Evolutionary conservation across 2,797 vertebrate genomes (phyloP).

Genomic region (Luscinia megarhynchos): DNA sequence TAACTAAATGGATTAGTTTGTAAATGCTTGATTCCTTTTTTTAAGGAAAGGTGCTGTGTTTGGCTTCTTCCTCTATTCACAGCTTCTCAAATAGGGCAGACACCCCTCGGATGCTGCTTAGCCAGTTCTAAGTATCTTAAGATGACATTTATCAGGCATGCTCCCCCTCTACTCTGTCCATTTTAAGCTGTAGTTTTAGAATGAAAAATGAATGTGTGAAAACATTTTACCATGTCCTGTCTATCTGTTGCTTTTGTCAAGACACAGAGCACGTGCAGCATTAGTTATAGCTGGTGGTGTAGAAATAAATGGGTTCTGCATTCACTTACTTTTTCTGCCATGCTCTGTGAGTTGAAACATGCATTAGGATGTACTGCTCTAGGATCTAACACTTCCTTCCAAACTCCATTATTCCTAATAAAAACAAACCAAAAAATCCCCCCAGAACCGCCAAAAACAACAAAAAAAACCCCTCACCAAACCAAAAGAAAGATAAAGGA

Average conservation of each 20-base stretch:
- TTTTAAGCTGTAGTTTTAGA: background rate
- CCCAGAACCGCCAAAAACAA: too few species aligned
- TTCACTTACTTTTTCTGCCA: background rate
- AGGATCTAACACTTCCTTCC: background rate
- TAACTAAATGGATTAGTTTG: background rate
- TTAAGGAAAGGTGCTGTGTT: rapidly evolving
- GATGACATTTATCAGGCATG: background rate
- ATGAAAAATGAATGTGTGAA: background rate
- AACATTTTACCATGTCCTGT: background rate
- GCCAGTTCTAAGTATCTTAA: background rate
- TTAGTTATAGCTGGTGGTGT: background rate
- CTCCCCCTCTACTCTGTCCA: rapidly evolving
- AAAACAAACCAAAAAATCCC: background rate
- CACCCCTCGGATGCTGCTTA: background rate
- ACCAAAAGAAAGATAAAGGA: background rate
- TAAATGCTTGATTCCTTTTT: background rate
- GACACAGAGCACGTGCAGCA: background rate
- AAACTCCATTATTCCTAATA: background rate
- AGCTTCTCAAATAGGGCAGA: background rate
- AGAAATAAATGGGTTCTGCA: background rate
- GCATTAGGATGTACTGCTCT: background rate
- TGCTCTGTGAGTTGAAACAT: background rate
- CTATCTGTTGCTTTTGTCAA: background rate
- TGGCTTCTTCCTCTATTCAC: background rate
- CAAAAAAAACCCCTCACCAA: background rate